Percentiles rank a stretch among this genome's conserved stretches.
Evolutionary conservation across 2,888 invertebrate species (phyloP).

Genomic region (Bembecia ichneumoniformis): DNA sequence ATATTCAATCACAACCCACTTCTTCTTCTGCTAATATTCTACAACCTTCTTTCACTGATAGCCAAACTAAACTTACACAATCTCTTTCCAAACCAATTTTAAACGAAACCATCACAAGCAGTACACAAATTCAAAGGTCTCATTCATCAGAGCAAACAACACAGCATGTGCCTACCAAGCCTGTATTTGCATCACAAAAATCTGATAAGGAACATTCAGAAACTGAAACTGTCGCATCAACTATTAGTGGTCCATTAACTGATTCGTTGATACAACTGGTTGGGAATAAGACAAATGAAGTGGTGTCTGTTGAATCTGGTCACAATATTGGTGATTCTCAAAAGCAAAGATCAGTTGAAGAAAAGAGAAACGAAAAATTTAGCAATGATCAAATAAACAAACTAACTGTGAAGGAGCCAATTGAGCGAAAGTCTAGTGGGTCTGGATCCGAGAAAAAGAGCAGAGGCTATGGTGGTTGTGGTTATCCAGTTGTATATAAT

Average conservation of each 20-base stretch:
- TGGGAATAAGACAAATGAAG: slow-evolving; percentile 33
- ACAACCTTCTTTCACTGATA: slow-evolving; percentile 30
- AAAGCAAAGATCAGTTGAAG: slow-evolving; percentile 36
- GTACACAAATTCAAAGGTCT: slow-evolving; percentile 35
- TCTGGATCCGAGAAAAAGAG: slow-evolving; percentile 67
- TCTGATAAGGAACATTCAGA: slow-evolving; percentile 52
- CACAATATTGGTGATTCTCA: slow-evolving; percentile 29
- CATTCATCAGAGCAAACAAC: slow-evolving; percentile 28
- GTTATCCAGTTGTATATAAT: slow-evolving; percentile 57
- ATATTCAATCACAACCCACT: slow-evolving; percentile 25
- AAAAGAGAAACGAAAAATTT: slow-evolving; percentile 47
- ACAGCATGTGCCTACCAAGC: slow-evolving; percentile 29
- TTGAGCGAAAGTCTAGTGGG: slow-evolving; percentile 60
- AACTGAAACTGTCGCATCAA: slow-evolving; percentile 43
- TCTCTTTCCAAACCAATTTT: slow-evolving; percentile 19
- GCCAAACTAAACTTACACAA: slow-evolving; percentile 22
- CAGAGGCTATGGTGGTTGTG: slow-evolving; percentile 58
- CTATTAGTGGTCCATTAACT: slow-evolving; percentile 27
- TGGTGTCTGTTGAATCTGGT: slow-evolving; percentile 34
- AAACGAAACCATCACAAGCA: slow-evolving; percentile 24
- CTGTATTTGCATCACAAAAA: slow-evolving; percentile 38
- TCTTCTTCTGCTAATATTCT: slow-evolving; percentile 18
- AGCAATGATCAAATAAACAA: slow-evolving; percentile 55
- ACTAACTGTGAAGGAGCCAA: slow-evolving; percentile 58
- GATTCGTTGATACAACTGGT: slow-evolving; percentile 28